Evolutionary conservation across 2,888 invertebrate genomes (phyloP), one percentile per base, ranked within the genome.

Genomic region (Halocaridina rubra): DNA sequence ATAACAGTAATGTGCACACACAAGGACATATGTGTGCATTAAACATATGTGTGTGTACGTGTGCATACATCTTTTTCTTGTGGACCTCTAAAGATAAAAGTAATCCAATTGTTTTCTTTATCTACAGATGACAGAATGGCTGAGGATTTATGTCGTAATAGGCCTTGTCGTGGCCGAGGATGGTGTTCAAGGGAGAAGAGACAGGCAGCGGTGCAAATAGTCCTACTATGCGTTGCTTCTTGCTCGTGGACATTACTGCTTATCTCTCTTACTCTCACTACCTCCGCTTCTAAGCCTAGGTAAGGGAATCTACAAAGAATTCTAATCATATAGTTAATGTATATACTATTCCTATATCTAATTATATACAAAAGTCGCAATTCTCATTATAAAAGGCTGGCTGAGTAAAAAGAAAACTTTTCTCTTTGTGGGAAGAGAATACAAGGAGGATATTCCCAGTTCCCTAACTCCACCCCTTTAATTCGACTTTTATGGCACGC

Each of bases 221-320:
- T 85, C n/a, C 67, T 85, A 67, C 75, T 85, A 39, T 85, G 84
- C 64, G 39, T 85, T 3, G 84, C 84, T 24, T 85, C 80, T 27
- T 85, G 84, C 69, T 80, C 79, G n/a, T 85, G 84, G 84, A 80
- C 84, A 13, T 75, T 85, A 5, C 80, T 85, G 30, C 79, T 85
- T n/a, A 85, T 85, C 79, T 85, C 84, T 29, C 46, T 85, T 22
- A 80, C 84, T 57, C 80, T 85, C 57, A 80, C 84, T 32, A 32
- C 81, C 24, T 27, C 81, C 46, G 53, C 30, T 22, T 53, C 80
- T 3, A 29, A 19, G 13, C 81, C 75, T 33, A 81, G 81, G 81
- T 76, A 46, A 46, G 64, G 3, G 46, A 13, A 46, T 8, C 13
- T 46, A 46, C 46, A 46, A 10, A 13, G 8, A 46, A 46, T 46